These are phyloP conservation scores for Glossophaga mutica DNA, from an alignment of 2,797 vertebrate species.

Conservation along the genomic window DNA sequence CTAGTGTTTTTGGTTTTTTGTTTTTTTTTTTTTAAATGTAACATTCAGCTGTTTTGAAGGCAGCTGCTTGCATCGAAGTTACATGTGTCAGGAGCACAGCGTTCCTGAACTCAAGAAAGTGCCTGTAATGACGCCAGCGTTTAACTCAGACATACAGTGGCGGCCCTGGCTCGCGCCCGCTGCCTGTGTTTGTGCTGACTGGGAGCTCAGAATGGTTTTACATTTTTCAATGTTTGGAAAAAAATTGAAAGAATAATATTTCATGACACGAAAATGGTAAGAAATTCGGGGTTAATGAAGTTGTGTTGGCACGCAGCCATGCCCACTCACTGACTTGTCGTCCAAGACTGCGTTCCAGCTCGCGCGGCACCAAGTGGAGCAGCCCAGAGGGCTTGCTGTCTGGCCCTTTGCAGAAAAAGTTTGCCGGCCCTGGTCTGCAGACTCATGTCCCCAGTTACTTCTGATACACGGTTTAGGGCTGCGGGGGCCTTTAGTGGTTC, in stretches of 20 bases:
- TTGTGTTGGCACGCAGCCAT: neutral
- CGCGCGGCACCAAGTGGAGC: rapidly evolving
- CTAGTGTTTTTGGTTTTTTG: no score
- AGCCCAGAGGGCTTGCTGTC: neutral
- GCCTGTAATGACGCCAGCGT: neutral
- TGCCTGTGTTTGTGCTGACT: neutral
- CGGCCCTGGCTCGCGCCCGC: rapidly evolving
- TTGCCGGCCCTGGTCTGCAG: neutral
- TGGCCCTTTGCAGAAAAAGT: neutral
- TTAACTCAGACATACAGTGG: neutral
- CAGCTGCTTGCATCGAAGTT: neutral
- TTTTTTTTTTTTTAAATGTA: neutral
- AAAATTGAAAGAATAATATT: neutral
- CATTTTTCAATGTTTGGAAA: neutral
- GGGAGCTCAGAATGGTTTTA: neutral
- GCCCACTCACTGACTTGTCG: neutral
- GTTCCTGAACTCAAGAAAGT: neutral
- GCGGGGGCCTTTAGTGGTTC: neutral
- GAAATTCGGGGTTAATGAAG: neutral
- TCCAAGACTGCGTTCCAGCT: neutral
- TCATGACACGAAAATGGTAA: neutral
- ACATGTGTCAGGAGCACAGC: neutral
- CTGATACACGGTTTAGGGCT: neutral
- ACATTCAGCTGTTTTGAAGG: neutral
- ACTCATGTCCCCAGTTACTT: neutral